These are phyloP conservation scores for Tethya wilhelma DNA, from an alignment of 37 sponge, comb jelly and placozoan genomes.

Conservation along the genomic window DNA sequence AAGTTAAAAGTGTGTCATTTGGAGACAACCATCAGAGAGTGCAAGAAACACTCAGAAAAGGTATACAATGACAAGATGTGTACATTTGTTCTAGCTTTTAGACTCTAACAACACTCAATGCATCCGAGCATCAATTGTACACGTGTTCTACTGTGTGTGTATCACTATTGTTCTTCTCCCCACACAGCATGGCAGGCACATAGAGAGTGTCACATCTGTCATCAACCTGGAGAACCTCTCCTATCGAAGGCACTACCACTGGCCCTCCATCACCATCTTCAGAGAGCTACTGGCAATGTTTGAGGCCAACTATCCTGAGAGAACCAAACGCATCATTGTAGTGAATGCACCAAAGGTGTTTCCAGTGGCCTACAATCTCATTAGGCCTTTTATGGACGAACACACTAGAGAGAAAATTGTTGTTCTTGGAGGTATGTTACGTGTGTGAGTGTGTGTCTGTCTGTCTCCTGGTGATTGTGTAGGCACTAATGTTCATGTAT, in stretches of 20 bases:
- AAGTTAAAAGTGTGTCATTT: background rate
- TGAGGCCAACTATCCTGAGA: slow-evolving; percentile 69
- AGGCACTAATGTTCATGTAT: background rate
- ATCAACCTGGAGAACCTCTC: slow-evolving; percentile 64
- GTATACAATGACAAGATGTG: no score
- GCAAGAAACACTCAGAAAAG: slow-evolving; percentile 2
- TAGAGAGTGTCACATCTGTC: slow-evolving; percentile 33
- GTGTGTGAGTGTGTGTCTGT: no score
- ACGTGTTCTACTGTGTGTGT: background rate
- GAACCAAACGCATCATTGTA: slow-evolving; percentile 31
- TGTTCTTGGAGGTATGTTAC: slow-evolving; percentile 40
- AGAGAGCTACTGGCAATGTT: slow-evolving; percentile 44
- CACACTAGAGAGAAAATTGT: slow-evolving; percentile 55
- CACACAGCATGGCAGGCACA: slow-evolving; percentile 38
- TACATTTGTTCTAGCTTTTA: background rate
- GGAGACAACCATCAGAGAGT: background rate
- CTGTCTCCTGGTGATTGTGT: background rate
- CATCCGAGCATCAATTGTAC: no score
- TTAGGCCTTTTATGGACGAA: slow-evolving; percentile 63
- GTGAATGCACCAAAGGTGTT: slow-evolving; percentile 66
- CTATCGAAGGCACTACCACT: slow-evolving; percentile 64
- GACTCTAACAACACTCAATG: no score
- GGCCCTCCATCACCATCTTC: slow-evolving; percentile 27
- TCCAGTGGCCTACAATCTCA: slow-evolving; percentile 64
- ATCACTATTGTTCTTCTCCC: background rate